These are phyloP conservation scores for Geococcyx californianus DNA, from an alignment of 2,113 vertebrate genomes.

Conservation along the genomic window DNA sequence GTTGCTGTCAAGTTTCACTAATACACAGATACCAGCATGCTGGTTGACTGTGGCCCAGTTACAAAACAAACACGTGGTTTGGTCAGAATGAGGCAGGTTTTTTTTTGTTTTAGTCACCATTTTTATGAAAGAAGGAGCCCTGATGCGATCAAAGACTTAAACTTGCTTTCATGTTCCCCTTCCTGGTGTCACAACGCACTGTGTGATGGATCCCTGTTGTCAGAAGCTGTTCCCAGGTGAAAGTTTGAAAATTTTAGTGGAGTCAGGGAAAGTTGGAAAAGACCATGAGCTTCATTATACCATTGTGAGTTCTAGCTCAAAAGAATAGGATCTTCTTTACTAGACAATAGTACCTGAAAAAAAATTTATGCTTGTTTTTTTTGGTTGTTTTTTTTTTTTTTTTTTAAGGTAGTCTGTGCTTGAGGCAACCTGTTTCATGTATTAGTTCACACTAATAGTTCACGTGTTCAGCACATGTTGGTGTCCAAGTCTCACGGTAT, in stretches of 20 bases:
- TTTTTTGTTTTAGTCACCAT: neutral
- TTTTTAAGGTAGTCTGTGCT: neutral
- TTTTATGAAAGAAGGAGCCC: neutral
- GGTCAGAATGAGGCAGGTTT: neutral
- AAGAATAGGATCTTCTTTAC: neutral
- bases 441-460: neutral
- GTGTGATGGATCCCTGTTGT: neutral
- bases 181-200: neutral
- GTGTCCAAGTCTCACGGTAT: neutral
- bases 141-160: constrained; percentile 16
- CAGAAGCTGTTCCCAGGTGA: neutral
- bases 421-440: neutral
- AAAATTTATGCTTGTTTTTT: neutral
- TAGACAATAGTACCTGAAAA: neutral
- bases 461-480: neutral
- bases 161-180: constrained; percentile 8
- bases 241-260: neutral
- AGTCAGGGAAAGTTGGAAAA: neutral
- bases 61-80: neutral
- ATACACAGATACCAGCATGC: neutral
- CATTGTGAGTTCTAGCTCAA: neutral
- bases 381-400: neutral
- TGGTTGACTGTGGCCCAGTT: neutral
- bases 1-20: neutral
- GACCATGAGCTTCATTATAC: neutral